A percentile compares a stretch with the other conserved stretches of the same genome.
phyloP scores from a whole-genome alignment of 2,888 invertebrate genomes.

The Melanostoma scalare region DNA sequence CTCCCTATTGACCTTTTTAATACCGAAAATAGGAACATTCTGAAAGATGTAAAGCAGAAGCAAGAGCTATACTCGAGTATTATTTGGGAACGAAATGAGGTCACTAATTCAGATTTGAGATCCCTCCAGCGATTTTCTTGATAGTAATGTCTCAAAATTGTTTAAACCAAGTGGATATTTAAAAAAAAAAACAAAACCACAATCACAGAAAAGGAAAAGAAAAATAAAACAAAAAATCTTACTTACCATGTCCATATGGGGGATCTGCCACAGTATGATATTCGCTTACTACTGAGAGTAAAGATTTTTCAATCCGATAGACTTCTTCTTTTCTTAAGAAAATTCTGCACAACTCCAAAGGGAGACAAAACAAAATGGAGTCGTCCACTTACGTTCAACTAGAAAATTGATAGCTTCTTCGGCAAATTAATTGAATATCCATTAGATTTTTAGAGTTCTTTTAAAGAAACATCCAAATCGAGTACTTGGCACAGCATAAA shows the following conservation, averaged over 20 bases:
- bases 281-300: slow-evolving; percentile 40
- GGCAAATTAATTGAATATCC: slow-evolving; percentile 34
- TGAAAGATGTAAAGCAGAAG: slow-evolving; percentile 17
- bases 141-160: too few species aligned
- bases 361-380: slow-evolving; percentile 70
- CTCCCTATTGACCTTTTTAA: slow-evolving; percentile 59
- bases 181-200: slow-evolving; percentile 34
- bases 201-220: slow-evolving; percentile 42
- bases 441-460: slow-evolving; percentile 28
- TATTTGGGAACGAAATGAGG: slow-evolving; percentile 46
- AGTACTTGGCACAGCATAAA: slow-evolving; percentile 42
- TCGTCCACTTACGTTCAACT: slow-evolving; percentile 47
- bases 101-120: slow-evolving; percentile 35
- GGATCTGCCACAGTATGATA: slow-evolving; percentile 40
- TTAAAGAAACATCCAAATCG: slow-evolving; percentile 18
- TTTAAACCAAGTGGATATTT: too few species aligned
- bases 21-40: slow-evolving; percentile 61
- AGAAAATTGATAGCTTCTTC: slow-evolving; percentile 48
- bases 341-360: slow-evolving; percentile 70
- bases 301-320: slow-evolving; percentile 45
- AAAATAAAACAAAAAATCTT: neutral
- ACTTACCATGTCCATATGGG: slow-evolving; percentile 62
- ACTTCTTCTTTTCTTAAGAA: slow-evolving; percentile 55
- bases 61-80: neutral
- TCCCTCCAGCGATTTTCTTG: neutral